Evolutionary conservation across 2,888 invertebrate genomes (phyloP), one percentile per base, ranked within the genome.

Genomic region (Ephialtes manifestator): DNA sequence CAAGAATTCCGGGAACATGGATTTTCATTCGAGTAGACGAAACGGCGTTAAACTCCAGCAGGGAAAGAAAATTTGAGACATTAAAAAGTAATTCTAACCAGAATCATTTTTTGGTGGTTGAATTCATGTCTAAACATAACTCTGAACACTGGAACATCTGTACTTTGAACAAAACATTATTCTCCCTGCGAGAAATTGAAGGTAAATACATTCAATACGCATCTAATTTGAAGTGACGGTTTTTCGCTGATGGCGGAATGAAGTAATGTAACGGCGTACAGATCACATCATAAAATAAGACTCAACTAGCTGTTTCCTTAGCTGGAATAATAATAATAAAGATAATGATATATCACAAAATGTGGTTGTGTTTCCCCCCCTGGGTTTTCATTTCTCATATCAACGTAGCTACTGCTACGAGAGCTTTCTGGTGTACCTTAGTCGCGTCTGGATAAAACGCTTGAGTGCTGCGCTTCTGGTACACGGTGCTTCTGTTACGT

Each of bases 401-500:
- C 60, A 60, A 48, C 43, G 7, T 48, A 46, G 7, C 78, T 28
- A 60, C 55, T 43, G 24, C 60, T 43, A 65, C 43, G 76, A 78
- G 76, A 78, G 68, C 78, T 70, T 39, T 58, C 55, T 67, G 13
- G 43, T 46, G 2, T 48, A 58, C n/a, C 28, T 28, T 65, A 43
- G 48, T 79, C 55, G 51, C 46, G n/a, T 79, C 67, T 75, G 71
- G 65, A 82, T 76, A 71, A 82, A 78, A 82, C 65, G 51, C 43
- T 65, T 20, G 51, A 65, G 67, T 72, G 48, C 65, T 43, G 51
- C 35, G 43, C 28, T 75, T 71, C 79, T 20, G 51, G 58, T 60
- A 65, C 67, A 43, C 43, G 58, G 20, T 68, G 46, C 76, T 55
- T 18, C 58, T 55, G 67, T 72, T 60, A 76, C 65, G 71, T 80